A percentile compares a stretch with the other conserved stretches of the same genome.
Conservation (phyloP, 2,113 vertebrate species). For the Boulengeromyrus knoepffleri region DNA sequence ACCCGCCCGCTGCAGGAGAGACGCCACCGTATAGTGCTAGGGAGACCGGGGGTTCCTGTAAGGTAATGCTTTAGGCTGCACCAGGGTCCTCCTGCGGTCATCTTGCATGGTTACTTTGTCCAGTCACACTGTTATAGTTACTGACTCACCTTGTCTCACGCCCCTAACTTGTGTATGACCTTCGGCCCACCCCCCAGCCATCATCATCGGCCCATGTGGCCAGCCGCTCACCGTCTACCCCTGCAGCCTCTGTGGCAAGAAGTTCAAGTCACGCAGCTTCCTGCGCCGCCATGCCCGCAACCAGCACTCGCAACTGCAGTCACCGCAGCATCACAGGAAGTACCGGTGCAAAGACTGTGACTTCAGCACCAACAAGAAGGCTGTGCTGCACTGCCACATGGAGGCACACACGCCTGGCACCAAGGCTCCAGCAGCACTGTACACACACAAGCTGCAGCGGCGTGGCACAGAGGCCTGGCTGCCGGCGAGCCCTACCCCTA, state of each 20-base stretch:
- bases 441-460: constrained; percentile 89
- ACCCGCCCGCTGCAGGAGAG: not conserved
- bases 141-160: not conserved
- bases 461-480: constrained; percentile 69
- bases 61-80: not conserved
- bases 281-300: constrained; percentile 96
- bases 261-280: constrained; percentile 95
- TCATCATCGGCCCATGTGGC: constrained; percentile 95
- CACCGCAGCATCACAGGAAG: constrained; percentile 82
- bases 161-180: not conserved
- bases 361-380: constrained; percentile 97
- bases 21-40: not conserved
- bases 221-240: constrained; percentile 95
- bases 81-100: not conserved
- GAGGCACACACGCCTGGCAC: constrained; percentile 89
- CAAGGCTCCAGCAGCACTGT: constrained; percentile 88
- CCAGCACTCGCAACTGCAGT: constrained; percentile 72
- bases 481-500: constrained; percentile 58
- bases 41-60: not conserved
- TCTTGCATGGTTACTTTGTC: not conserved
- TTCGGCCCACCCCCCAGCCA: constrained; percentile 59
- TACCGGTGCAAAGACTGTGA: constrained; percentile 98
- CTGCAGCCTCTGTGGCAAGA: constrained; percentile 96
- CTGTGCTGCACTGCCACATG: constrained; percentile 94
- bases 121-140: not conserved